phyloP scores from a whole-genome alignment of 2,888 invertebrate species.

The Trachelus iudaicus region DNA sequence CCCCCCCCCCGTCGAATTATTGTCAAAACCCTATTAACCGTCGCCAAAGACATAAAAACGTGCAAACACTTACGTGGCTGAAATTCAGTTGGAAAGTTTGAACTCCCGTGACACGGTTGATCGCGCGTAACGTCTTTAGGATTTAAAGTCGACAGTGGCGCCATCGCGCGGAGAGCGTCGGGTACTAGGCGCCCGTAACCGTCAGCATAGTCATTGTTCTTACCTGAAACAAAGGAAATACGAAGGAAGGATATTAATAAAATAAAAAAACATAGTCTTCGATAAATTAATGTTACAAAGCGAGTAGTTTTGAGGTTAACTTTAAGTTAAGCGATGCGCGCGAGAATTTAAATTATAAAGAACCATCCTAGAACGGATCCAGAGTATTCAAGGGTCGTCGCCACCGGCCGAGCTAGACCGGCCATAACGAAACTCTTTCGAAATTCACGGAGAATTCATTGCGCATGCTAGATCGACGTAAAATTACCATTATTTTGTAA shows the following conservation, averaged over 20 bases:
- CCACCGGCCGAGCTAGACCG: not conserved
- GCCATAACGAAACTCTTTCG: not conserved
- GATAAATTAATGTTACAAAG: not conserved
- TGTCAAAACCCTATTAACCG: not conserved
- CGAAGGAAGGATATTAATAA: too few species aligned
- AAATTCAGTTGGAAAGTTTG: not conserved
- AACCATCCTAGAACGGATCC: not conserved
- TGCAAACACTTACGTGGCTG: not conserved
- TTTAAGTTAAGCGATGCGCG: not conserved
- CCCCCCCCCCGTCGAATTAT: not conserved
- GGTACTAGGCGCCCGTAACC: not conserved
- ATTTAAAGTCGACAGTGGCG: not conserved
- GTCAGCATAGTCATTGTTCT: not conserved
- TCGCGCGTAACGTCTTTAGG: not conserved
- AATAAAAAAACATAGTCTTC: not conserved
- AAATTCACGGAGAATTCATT: not conserved
- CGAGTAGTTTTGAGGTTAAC: not conserved
- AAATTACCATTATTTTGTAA: slow-evolving; percentile 23
- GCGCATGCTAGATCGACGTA: slow-evolving; percentile 4
- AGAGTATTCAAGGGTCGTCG: not conserved
- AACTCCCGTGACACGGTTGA: not conserved
- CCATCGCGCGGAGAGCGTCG: not conserved
- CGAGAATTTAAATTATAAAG: not conserved
- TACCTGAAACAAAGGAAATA: not conserved
- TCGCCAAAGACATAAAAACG: not conserved